Conservation (phyloP, 2,888 invertebrate species). For the Sminthurinus aureus region DNA sequence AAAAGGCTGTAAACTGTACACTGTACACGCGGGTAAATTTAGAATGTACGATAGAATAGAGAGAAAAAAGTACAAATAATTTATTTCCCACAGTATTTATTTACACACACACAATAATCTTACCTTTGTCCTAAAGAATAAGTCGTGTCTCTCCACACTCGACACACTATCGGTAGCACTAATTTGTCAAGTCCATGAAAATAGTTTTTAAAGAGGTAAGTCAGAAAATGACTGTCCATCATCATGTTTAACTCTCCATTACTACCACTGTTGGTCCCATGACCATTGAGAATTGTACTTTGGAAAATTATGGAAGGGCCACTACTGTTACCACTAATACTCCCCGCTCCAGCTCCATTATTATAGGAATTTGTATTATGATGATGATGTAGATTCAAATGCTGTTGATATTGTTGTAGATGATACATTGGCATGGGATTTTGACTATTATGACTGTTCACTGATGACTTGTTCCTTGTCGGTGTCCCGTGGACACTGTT, state of each 20-base stretch:
- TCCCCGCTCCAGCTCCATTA: not conserved
- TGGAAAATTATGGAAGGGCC: not conserved
- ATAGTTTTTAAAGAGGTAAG: constrained; percentile 79
- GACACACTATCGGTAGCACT: constrained; percentile 75
- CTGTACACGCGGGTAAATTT: too few relatives aligned
- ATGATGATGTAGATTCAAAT: not conserved
- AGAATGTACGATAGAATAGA: too few relatives aligned
- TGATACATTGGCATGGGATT: too few relatives aligned
- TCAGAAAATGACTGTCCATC: constrained; percentile 84
- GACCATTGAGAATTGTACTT: too few relatives aligned
- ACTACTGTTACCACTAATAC: not conserved
- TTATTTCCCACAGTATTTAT: too few relatives aligned
- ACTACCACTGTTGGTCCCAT: too few relatives aligned
- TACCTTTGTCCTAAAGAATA: constrained; percentile 69
- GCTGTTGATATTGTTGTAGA: too few relatives aligned
- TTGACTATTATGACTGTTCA: not conserved
- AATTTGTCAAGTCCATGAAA: constrained; percentile 81
- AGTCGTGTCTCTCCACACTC: constrained; percentile 81
- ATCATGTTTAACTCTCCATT: constrained; percentile 25
- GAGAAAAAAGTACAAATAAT: too few relatives aligned
- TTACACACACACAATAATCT: constrained; percentile 13
- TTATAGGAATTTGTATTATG: not conserved
- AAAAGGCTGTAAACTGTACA: too few relatives aligned
- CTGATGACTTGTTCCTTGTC: not conserved
- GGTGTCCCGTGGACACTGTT: not conserved